Conservation (phyloP, 2,888 invertebrate species). For the Augiades crinisus region DNA sequence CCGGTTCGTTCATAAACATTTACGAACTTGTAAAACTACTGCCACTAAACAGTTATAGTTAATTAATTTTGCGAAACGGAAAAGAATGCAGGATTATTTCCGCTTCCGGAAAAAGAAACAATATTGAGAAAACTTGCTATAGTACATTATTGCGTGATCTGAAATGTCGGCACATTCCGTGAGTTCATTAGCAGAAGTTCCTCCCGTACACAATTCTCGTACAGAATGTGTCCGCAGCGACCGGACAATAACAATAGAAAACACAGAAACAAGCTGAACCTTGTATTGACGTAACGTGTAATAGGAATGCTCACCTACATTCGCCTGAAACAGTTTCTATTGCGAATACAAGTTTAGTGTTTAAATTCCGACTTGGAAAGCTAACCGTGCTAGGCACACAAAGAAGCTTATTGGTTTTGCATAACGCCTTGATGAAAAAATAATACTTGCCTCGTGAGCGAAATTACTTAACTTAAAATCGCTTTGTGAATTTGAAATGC, state of each 20-base stretch:
- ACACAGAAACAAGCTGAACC: slow-evolving; percentile 42
- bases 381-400: too few relatives aligned
- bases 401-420: too few relatives aligned
- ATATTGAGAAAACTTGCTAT: background rate
- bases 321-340: background rate
- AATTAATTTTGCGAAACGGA: background rate
- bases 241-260: slow-evolving; percentile 28
- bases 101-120: background rate
- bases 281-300: slow-evolving; percentile 41
- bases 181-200: slow-evolving; percentile 17
- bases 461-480: too few relatives aligned
- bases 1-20: background rate
- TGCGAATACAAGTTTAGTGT: background rate
- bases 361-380: too few relatives aligned
- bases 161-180: background rate
- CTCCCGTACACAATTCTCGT: slow-evolving; percentile 3
- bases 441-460: too few relatives aligned
- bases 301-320: slow-evolving; percentile 1
- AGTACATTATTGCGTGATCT: background rate
- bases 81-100: background rate
- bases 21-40: background rate
- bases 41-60: background rate
- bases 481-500: too few relatives aligned
- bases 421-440: too few relatives aligned
- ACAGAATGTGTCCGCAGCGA: slow-evolving; percentile 10